Base-by-base conservation (phyloP, 2,888 invertebrate genomes). In the Yponomeuta malinellus region DNA sequence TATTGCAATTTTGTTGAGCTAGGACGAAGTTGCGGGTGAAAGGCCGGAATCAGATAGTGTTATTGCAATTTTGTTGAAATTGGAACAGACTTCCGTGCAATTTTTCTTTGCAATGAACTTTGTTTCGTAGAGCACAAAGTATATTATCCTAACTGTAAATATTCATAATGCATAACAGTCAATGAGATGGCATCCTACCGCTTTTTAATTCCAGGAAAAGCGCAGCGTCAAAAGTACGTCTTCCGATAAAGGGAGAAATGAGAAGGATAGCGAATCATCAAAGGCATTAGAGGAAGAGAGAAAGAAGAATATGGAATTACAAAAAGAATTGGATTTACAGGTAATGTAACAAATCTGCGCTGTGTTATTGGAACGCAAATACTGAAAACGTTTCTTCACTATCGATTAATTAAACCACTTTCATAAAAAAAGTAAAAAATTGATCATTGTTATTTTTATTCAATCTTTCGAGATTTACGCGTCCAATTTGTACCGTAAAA, bases 271-370 rank as follows among this genome's bases (percentile, higher is more conserved):
- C 63, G 95, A 96, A 78, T 86, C 94, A 15, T 94, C 93, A 73
- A 95, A 95, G 79, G 93, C 95, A 74, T 84, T 97, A 74, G 95
- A 96, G 73, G 95, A 95, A 75, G 97, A 97, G 81, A 94, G 94
- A 78, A 96, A 94, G 84, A 93, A 94, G 76, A 94, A 94, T 78
- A 88, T 93, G 67, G 97, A 97, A 82, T 87, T 97, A 70, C 98
- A 98, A 82, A 97, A 96, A 82, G 98, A 99, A 85, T 88, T 98
- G 71, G 96, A 98, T 83, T 92, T 97, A 78, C 97, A 97, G 94
- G 96, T 66, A 71, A 65, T 15, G 15, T 59, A 59, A 43, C 43
- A 43, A 6, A 43, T 43, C 43, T 43, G 23, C 23, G 23, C 23
- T 23, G 23, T 23, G 23, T 23, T 23, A 23, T 23, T 23, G 0